phyloP scores from a whole-genome alignment of 2,113 vertebrate species.

The Coturnix japonica region DNA sequence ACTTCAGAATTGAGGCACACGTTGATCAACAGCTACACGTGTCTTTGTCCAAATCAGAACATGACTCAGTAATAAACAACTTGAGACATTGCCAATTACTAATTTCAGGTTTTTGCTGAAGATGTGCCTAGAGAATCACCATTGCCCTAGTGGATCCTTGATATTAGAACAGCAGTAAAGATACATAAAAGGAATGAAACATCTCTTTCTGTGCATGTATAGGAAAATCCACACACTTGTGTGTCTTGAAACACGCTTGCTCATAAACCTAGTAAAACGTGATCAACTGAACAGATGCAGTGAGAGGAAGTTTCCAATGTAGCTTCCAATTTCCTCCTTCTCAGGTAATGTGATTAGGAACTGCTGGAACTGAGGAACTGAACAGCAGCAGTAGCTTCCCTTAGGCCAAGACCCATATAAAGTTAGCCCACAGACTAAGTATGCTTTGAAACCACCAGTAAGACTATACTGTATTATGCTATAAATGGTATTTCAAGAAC shows the following conservation, averaged over 20 bases:
- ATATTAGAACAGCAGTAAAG: neutral
- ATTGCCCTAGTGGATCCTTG: neutral
- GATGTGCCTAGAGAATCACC: neutral
- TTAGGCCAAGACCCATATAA: neutral
- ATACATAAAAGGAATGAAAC: neutral
- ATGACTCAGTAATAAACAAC: neutral
- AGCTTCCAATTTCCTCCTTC: neutral
- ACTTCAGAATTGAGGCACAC: neutral
- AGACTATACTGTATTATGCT: slow-evolving; percentile 22
- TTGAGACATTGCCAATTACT: neutral
- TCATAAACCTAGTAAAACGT: neutral
- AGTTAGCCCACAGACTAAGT: neutral
- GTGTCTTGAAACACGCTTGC: neutral
- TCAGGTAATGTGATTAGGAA: neutral
- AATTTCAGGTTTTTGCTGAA: neutral
- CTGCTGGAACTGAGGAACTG: neutral
- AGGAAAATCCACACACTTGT: rapidly evolving
- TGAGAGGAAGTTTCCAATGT: neutral
- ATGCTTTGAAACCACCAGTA: neutral
- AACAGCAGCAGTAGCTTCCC: neutral
- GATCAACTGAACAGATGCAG: neutral
- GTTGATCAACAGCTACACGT: neutral
- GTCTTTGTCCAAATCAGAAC: neutral
- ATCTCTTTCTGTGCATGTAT: neutral
- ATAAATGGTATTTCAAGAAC: slow-evolving; percentile 62